Conservation (phyloP, 2,888 invertebrate genomes). For the Ectemnius lituratus region DNA sequence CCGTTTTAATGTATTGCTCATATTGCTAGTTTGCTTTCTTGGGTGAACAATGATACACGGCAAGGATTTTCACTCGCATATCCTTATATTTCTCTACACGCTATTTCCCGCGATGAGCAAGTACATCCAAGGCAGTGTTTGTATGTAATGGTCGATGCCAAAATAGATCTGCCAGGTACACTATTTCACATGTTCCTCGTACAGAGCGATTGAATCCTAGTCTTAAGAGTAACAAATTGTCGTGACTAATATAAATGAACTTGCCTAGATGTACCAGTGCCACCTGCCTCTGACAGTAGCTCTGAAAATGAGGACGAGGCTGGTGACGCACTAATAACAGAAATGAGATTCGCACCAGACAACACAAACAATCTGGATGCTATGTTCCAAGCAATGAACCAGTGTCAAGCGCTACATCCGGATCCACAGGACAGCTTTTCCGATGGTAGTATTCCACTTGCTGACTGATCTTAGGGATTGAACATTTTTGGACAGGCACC, state of each 20-base stretch:
- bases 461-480: neutral
- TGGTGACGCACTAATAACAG: conserved; percentile 82
- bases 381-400: conserved; percentile 87
- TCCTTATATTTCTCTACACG: conserved; percentile 87
- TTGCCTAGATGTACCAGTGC: conserved; percentile 59
- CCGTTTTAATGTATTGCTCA: conserved; percentile 47
- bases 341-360: conserved; percentile 86
- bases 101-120: conserved; percentile 84
- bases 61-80: conserved; percentile 86
- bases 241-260: conserved; percentile 7
- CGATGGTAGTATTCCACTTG: conserved; percentile 71
- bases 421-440: conserved; percentile 84
- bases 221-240: neutral
- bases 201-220: neutral
- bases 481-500: neutral
- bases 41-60: conserved; percentile 80
- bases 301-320: conserved; percentile 78
- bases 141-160: conserved; percentile 86
- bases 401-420: conserved; percentile 89
- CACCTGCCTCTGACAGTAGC: conserved; percentile 58
- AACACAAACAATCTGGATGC: conserved; percentile 82
- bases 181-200: neutral
- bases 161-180: conserved; percentile 81
- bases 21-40: conserved; percentile 81
- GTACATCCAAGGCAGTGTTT: conserved; percentile 85